Base-by-base conservation (phyloP, 2,113 vertebrate genomes). In the Orientallactaga bullata region DNA sequence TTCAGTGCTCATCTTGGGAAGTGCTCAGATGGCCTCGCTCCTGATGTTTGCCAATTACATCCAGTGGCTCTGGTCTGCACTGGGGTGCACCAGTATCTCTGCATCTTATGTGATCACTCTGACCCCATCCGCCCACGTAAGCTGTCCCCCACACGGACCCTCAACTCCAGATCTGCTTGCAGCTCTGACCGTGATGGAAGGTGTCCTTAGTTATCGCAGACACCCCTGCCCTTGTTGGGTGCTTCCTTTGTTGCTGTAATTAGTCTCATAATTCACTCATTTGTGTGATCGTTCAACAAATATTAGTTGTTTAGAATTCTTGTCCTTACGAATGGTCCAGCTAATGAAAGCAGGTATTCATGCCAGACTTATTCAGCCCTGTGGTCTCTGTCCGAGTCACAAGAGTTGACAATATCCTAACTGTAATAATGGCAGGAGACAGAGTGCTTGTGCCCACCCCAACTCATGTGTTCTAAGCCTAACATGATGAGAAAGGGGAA, bases 261-360 rank as follows among this genome's bases (percentile, higher is more conserved):
- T 82, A 90, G 79, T 72, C 42, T 28, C 37, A 35, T 63, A 42
- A 65, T 30, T 37, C 18, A 2, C 66, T 39, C 26, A 69, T 89
- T 87, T 51, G 23, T 81, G 74, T 42, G 32, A n/a, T 69, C 60
- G 35, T 37, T 74, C 93, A 69, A 30, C 77, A 77, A 68, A 73
- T 47, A 55, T 90, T 69, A 79, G 37, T 79, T 55, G 21, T 88
- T 74, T 87, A 79, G 8, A 37, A 66, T 42, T 51, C 71, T 69
- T 86, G 7, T 68, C 88, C 58, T 90, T 61, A 74, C 78, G 30
- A 60, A 71, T 86, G 86, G 63, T n/a, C n/a, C 71, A 87, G 68
- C 28, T 86, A 37, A 68, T 69, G 79, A 88, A 76, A 88, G 61
- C 73, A 24, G n/a, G 88, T 83, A 65, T 68, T 68, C 61, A 23